A percentile compares a stretch with the other conserved stretches of the same genome.
Conservation (phyloP, 2,797 vertebrate genomes). For the Cossypha caffra region DNA sequence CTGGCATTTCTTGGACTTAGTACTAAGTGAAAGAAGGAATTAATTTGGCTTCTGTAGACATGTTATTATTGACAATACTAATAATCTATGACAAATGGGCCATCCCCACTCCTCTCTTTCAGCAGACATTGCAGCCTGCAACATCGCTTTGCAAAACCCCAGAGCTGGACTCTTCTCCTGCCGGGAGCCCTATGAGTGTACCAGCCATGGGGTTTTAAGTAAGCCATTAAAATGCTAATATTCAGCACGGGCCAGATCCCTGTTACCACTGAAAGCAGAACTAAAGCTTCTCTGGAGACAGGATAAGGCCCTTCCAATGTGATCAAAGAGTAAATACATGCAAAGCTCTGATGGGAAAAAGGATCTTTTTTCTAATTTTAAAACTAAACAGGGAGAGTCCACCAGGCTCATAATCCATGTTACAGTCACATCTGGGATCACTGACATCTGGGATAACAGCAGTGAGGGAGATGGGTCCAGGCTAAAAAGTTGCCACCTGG, state of each 20-base stretch:
- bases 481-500: background rate
- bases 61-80: slow-evolving; percentile 49
- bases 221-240: slow-evolving; percentile 66
- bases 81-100: slow-evolving; percentile 59
- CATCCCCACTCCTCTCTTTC: background rate
- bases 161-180: background rate
- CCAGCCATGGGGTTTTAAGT: slow-evolving; percentile 29
- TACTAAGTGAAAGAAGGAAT: slow-evolving; percentile 42
- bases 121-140: background rate
- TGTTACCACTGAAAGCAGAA: slow-evolving; percentile 47
- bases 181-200: background rate
- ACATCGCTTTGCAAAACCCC: background rate
- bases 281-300: slow-evolving; percentile 59
- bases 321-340: slow-evolving; percentile 64
- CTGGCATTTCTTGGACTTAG: slow-evolving; percentile 58
- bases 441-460: background rate
- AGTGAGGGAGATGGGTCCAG: background rate
- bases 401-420: background rate
- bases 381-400: slow-evolving; percentile 39
- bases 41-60: slow-evolving; percentile 55
- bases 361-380: slow-evolving; percentile 60
- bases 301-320: slow-evolving; percentile 54
- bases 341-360: slow-evolving; percentile 55
- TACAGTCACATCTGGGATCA: slow-evolving; percentile 29
- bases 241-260: slow-evolving; percentile 42